phyloP scores from a whole-genome alignment of 2,888 invertebrate genomes.

The Plebejus anna region DNA sequence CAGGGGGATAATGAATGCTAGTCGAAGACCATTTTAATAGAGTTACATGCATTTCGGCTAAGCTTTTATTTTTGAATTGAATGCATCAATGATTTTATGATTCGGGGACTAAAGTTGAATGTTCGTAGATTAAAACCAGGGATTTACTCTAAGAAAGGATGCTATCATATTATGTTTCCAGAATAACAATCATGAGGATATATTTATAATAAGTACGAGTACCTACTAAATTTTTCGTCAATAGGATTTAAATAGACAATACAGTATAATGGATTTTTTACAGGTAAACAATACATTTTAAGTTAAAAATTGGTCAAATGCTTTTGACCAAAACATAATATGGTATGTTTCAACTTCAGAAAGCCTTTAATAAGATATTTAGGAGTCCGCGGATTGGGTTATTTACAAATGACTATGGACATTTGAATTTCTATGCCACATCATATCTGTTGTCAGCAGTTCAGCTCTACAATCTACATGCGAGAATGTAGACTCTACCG shows the following conservation, averaged over 20 bases:
- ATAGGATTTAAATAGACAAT: not conserved
- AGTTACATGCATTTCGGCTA: slow-evolving; percentile 70
- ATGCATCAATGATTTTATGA: slow-evolving; percentile 49
- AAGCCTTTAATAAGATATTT: too few relatives aligned
- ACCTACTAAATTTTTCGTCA: not conserved
- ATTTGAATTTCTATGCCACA: too few relatives aligned
- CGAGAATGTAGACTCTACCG: too few relatives aligned
- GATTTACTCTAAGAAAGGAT: slow-evolving; percentile 20
- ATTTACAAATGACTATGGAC: too few relatives aligned
- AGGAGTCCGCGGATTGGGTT: too few relatives aligned
- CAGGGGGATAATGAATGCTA: slow-evolving; percentile 77
- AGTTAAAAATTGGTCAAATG: too few relatives aligned
- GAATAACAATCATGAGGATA: not conserved
- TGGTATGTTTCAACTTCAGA: too few relatives aligned
- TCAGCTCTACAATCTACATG: too few relatives aligned
- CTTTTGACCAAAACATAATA: too few relatives aligned
- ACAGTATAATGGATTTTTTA: not conserved
- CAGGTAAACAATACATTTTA: too few relatives aligned
- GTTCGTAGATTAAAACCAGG: slow-evolving; percentile 30
- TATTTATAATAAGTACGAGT: not conserved
- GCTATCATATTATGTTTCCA: slow-evolving; percentile 2
- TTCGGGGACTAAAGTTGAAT: slow-evolving; percentile 35
- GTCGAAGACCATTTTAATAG: slow-evolving; percentile 73
- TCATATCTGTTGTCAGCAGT: too few relatives aligned
- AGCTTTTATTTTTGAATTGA: slow-evolving; percentile 51